phyloP scores from a whole-genome alignment of 2,888 invertebrate genomes.

The Harmothoe impar region DNA sequence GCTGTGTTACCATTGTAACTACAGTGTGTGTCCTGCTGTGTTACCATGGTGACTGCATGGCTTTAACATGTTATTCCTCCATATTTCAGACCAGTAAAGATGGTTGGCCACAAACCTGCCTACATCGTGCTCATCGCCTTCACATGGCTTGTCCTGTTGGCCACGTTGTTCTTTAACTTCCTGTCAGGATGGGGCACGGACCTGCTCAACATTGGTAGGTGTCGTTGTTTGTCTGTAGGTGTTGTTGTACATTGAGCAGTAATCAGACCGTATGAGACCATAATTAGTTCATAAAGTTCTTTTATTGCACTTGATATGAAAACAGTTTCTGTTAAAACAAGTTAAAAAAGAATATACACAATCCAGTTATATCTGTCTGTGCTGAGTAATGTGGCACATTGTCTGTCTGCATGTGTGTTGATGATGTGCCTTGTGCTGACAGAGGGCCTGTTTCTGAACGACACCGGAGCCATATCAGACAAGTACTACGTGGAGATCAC shows the following conservation, averaged over 20 bases:
- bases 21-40: too few relatives aligned
- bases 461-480: conserved; percentile 74
- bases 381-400: too few relatives aligned
- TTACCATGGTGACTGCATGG: too few relatives aligned
- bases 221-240: too few relatives aligned
- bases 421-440: background rate
- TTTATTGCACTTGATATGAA: too few relatives aligned
- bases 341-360: too few relatives aligned
- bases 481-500: conserved; percentile 73
- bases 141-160: background rate
- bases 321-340: too few relatives aligned
- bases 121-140: background rate
- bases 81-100: conserved; percentile 17
- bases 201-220: conserved; percentile 21
- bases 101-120: conserved; percentile 50
- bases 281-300: too few relatives aligned
- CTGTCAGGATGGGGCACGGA: background rate
- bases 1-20: too few relatives aligned
- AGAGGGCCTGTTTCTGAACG: conserved; percentile 71
- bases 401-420: background rate
- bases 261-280: too few relatives aligned
- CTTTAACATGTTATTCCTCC: background rate
- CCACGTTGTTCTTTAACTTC: conserved; percentile 56
- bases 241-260: too few relatives aligned
- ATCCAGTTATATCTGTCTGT: too few relatives aligned